Conservation (phyloP, 2,888 invertebrate genomes). For the Hyles lineata region DNA sequence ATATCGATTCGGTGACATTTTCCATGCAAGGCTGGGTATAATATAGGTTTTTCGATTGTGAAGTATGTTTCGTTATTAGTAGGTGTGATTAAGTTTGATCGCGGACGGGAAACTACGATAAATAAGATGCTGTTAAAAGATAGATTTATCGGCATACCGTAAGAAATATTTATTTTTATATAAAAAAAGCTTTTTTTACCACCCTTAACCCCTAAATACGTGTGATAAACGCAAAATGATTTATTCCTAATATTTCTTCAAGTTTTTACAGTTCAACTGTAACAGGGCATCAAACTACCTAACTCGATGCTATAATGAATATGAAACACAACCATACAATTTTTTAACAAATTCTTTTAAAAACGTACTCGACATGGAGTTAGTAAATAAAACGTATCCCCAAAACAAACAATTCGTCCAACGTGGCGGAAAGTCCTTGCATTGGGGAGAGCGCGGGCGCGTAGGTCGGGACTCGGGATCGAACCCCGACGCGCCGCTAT, state of each 20-base stretch:
- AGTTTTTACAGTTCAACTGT: no score
- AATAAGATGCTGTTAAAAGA: no score
- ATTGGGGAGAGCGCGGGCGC: slow-evolving; percentile 10
- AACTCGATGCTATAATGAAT: no score
- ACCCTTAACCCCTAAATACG: no score
- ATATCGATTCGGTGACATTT: background rate
- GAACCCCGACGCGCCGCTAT: slow-evolving; percentile 38
- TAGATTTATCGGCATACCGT: no score
- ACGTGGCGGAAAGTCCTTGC: slow-evolving; percentile 2
- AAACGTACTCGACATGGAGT: background rate
- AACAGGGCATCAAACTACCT: no score
- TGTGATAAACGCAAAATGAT: no score
- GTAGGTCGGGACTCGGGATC: slow-evolving; percentile 36
- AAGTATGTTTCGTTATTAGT: background rate
- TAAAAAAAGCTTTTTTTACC: no score
- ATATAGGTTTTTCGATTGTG: background rate
- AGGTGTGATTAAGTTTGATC: background rate
- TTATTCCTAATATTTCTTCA: no score
- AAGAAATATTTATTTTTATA: no score
- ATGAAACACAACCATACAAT: background rate
- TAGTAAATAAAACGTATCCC: background rate
- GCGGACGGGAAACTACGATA: background rate
- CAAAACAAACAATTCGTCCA: background rate
- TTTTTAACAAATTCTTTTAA: background rate
- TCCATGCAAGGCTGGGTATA: background rate